Base-by-base conservation (phyloP, 2,888 invertebrate species). In the Campoplex nolae region DNA sequence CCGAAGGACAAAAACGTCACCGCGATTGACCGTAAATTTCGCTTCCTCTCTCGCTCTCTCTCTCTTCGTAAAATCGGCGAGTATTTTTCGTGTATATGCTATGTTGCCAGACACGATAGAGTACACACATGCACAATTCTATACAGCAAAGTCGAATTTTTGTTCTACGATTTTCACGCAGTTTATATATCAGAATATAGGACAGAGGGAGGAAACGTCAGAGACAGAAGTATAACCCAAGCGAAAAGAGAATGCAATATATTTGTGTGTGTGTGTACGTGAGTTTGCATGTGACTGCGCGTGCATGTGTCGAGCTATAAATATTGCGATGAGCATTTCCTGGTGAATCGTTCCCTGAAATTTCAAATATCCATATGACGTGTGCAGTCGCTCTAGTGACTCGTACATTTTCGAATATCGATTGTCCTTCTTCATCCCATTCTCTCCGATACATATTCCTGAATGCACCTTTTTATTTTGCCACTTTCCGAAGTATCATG, bases 381-480 rank as follows among this genome's bases (percentile, higher is more conserved):
- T 68, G 78, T 74, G 78, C 82, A 82, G 78, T 70, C 78, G 82
- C 85, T 78, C 82, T 78, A 62, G 51, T 82, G 85, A 85, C 56
- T 85, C 85, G 85, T 74, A 82, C 82, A 82, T 85, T 85, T 82
- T 74, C 81, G 76, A 67, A 82, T 85, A 82, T 78, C 67, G 68
- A 85, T 85, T 74, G 65, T 82, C 42, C 67, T 74, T 45, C 76
- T 42, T 35, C 28, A 11, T 54, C n/a, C 62, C 32, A 32, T 32
- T 54, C 58, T 68, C 68, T 75, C 75, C 0, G 58, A 51, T 54
- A 32, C 51, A 28, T 32, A 32, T 62, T 38, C 65, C 45, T 68
- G 23, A 75, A 45, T 68, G 3, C 65, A 42, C 67, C 48, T 48
- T 84, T 67, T 75, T 56, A 42, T 38, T 23, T 23, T 7, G 35